Evolutionary conservation across 2,797 vertebrate genomes (phyloP).

Genomic region (Pipistrellus pipistrellus): DNA sequence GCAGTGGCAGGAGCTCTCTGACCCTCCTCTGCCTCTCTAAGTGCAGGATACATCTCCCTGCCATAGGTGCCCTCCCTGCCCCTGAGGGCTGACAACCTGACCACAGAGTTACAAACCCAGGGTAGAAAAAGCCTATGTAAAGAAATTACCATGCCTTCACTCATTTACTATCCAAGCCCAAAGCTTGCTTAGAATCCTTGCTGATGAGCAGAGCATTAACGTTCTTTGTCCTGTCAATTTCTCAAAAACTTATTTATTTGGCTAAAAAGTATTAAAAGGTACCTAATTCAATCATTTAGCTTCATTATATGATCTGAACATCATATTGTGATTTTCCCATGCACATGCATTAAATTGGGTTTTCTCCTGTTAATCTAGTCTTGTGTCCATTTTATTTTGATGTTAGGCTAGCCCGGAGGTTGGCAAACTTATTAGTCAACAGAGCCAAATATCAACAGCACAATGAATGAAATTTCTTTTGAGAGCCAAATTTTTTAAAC

Average conservation of each 20-base stretch:
- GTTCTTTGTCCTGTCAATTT: not conserved
- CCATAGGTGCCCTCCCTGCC: not conserved
- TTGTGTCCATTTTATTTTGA: not conserved
- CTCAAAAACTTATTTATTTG: not conserved
- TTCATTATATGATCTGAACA: not conserved
- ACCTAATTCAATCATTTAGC: not conserved
- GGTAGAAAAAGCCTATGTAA: not conserved
- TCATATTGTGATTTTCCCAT: not conserved
- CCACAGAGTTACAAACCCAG: not conserved
- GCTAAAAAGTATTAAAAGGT: not conserved
- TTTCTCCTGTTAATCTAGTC: not conserved
- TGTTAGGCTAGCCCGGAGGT: not conserved
- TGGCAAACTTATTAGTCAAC: no score
- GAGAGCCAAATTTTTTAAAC: no score
- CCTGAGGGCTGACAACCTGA: not conserved
- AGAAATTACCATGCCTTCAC: not conserved
- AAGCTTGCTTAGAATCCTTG: not conserved
- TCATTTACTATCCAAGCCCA: not conserved
- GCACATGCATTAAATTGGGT: not conserved
- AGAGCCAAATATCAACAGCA: no score
- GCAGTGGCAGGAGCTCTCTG: not conserved
- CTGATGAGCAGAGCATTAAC: not conserved
- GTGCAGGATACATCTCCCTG: not conserved
- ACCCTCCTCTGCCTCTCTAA: not conserved
- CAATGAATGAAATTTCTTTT: no score